These are phyloP conservation scores for Calliopum simillimum DNA, from an alignment of 2,888 invertebrate species.

Conservation along the genomic window DNA sequence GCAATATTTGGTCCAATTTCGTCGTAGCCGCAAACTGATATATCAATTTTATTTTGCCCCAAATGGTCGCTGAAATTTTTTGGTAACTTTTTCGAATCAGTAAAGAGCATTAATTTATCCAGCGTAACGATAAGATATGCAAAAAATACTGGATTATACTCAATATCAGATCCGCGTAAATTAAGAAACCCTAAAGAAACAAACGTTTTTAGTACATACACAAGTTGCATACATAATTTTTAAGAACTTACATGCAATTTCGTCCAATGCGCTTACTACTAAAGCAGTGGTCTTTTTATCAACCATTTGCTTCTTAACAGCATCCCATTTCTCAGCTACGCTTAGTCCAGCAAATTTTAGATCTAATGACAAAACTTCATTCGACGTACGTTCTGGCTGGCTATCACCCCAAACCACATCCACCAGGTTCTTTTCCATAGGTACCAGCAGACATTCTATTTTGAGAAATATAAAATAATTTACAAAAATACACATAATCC, in stretches of 20 bases:
- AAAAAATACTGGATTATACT: slow-evolving; percentile 91
- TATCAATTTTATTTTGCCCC: slow-evolving; percentile 69
- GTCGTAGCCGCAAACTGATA: slow-evolving; percentile 71
- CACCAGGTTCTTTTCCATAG: slow-evolving; percentile 78
- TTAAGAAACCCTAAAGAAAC: slow-evolving; percentile 81
- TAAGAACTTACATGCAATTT: slow-evolving; percentile 81
- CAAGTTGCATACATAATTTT: neutral
- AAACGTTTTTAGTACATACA: neutral
- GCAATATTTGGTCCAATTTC: slow-evolving; percentile 68
- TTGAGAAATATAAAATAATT: slow-evolving; percentile 66
- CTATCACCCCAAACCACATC: slow-evolving; percentile 76
- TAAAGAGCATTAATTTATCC: slow-evolving; percentile 73
- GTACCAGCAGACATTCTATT: slow-evolving; percentile 73
- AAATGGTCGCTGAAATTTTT: slow-evolving; percentile 72
- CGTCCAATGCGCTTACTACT: slow-evolving; percentile 86
- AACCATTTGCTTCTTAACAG: slow-evolving; percentile 74
- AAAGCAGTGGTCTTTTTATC: slow-evolving; percentile 74
- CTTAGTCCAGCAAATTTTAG: slow-evolving; percentile 71
- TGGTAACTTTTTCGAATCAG: slow-evolving; percentile 72
- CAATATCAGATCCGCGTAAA: slow-evolving; percentile 90
- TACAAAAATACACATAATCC: slow-evolving; percentile 12
- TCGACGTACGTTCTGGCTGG: slow-evolving; percentile 70
- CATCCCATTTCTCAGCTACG: slow-evolving; percentile 75
- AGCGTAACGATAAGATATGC: slow-evolving; percentile 76
- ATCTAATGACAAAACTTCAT: slow-evolving; percentile 69